Percentiles rank a stretch among this genome's conserved stretches.
phyloP scores from a whole-genome alignment of 2,797 vertebrate species.

The Sebastiscus tertius region DNA sequence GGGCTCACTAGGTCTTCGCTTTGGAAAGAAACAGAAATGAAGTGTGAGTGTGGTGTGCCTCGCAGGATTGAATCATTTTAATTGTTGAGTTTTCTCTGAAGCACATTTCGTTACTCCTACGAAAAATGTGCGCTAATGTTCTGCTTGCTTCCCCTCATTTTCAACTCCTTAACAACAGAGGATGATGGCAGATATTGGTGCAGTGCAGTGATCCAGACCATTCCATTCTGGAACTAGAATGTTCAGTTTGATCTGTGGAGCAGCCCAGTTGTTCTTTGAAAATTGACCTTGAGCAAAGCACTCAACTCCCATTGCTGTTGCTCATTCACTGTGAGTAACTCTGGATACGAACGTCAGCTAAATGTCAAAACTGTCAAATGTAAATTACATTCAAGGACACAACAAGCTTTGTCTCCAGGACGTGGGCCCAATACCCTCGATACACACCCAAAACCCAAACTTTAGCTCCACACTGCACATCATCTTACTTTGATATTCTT shows the following conservation, averaged over 20 bases:
- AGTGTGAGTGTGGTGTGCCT: no score
- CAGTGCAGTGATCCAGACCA: not conserved
- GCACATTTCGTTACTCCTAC: not conserved
- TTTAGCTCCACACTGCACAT: not conserved
- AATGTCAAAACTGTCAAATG: conserved; percentile 27
- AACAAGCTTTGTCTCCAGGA: not conserved
- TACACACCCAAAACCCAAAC: not conserved
- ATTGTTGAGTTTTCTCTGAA: not conserved
- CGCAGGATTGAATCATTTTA: no score
- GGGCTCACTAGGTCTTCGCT: no score
- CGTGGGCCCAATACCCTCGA: not conserved
- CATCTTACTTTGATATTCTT: not conserved
- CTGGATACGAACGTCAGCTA: not conserved
- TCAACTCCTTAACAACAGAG: not conserved
- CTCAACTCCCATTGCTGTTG: not conserved
- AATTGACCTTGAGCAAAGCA: conserved; percentile 3
- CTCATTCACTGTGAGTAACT: conserved; percentile 6
- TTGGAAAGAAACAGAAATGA: no score
- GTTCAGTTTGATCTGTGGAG: not conserved
- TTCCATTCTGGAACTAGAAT: not conserved
- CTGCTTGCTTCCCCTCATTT: not conserved
- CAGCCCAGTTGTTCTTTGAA: not conserved
- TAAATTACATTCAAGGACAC: conserved; percentile 25
- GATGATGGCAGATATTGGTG: not conserved
- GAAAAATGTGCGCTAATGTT: not conserved